Evolutionary conservation across 2,797 vertebrate genomes (phyloP), one percentile per base, ranked within the genome.

Genomic region (Micrastur ruficollis): DNA sequence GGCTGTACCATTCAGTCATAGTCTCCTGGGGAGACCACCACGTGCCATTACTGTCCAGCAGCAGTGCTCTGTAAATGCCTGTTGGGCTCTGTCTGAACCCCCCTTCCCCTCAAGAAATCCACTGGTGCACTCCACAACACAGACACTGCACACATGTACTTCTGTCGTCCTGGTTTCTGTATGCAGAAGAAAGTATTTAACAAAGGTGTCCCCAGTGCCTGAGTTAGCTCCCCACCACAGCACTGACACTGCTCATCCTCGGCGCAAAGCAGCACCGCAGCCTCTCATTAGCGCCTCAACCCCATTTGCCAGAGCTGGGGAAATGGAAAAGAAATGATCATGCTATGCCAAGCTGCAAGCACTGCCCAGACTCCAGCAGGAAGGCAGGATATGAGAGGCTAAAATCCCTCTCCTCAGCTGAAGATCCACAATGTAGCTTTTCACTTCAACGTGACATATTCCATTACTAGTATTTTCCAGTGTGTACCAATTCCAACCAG

Each of bases 321-420:
- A 89, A 75, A 68, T 9, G 27, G 36, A 32, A 74, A 23, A 66
- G n/a, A 71, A 75, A 46, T 6, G 13, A 73, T 36, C 44, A 47
- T 1, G 1, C 20, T 50, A 14, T 53, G 63, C 71, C 46, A 70
- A 47, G 22, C 0, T 1, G 44, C 31, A 34, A 19, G 20, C 2
- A 0, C 18, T 61, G 79, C 11, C 23, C 27, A 40, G 36, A 25
- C 58, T 86, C 46, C 50, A 73, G 73, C 25, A 93, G 44, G 10
- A 93, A 85, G 21, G 32, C 32, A 81, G 23, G 34, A 62, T 13
- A 38, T 1, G 6, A 58, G 42, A 80, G 19, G 49, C 34, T 74
- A 78, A 86, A 90, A 68, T 32, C 32, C n/a, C 32, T n/a, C 63
- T 74, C 36, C 56, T 81, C 86, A 71, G 53, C 53, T 75, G 26